Percentiles rank a stretch among this genome's conserved stretches.
Evolutionary conservation across 1,140 invertebrate genomes (phyloP).

Genomic region (Hermetia illucens): DNA sequence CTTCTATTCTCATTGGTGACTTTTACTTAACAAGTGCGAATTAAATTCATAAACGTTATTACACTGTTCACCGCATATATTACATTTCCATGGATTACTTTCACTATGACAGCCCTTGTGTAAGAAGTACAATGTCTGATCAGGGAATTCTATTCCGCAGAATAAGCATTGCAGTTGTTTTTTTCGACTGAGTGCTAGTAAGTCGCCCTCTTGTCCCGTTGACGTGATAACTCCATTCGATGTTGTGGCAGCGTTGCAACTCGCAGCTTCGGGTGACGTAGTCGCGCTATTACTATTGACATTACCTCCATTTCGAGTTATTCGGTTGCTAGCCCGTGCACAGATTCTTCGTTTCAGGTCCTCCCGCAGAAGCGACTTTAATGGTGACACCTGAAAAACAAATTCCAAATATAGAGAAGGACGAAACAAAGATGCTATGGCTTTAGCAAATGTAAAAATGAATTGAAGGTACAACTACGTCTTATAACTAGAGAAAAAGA

Average conservation of each 20-base stretch:
- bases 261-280: constrained; percentile 12
- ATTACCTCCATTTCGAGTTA: constrained; percentile 24
- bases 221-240: constrained; percentile 50
- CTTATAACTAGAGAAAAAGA: too few relatives aligned
- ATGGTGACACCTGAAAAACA: constrained; percentile 61
- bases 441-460: too few relatives aligned
- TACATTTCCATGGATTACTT: constrained; percentile 95
- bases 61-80: constrained; percentile 88
- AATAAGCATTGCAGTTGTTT: constrained; percentile 60
- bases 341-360: constrained; percentile 63
- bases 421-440: background rate
- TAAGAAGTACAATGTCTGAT: constrained; percentile 89
- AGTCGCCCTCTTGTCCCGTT: constrained; percentile 37
- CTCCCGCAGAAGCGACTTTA: constrained; percentile 67
- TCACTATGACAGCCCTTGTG: constrained; percentile 96
- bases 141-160: constrained; percentile 88
- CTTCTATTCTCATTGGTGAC: constrained; percentile 52
- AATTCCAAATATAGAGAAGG: constrained; percentile 9
- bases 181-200: constrained; percentile 31
- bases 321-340: constrained; percentile 37
- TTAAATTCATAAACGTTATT: constrained; percentile 93
- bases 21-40: constrained; percentile 86
- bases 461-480: too few relatives aligned
- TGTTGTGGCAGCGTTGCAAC: constrained; percentile 28
- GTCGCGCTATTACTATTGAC: constrained; percentile 20